Base-by-base conservation (phyloP, 2,797 vertebrate genomes). In the Hypotaenidia okinawae region DNA sequence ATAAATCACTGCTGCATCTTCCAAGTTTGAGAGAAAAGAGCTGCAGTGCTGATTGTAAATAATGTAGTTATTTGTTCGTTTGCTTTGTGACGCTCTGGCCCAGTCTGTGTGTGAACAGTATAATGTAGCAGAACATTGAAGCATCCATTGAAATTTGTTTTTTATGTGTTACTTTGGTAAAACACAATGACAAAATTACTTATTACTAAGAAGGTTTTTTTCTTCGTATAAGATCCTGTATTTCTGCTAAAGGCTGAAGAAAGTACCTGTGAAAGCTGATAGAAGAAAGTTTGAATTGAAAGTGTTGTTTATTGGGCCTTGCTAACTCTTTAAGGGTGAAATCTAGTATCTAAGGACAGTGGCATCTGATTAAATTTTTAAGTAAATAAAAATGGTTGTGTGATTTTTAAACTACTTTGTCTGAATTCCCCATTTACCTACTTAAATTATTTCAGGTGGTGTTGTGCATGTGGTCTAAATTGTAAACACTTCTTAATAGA, bases 361-460 rank as follows among this genome's bases (percentile, higher is more conserved):
- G 79, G 32, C 13, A 49, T 80, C 49, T 55, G 17, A 72, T 45
- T 76, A 41, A 16, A 51, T 19, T 79, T 89, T 77, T 37, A 78
- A 72, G 54, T 37, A 72, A 84, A 87, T 81, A 62, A 47, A 76
- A 92, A 79, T 47, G 37, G 11, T 83, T 75, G 41, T 41, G 43
- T 33, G 52, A 2, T 51, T 66, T 94, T 49, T 85, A 79, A 94
- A 72, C 16, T 43, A 14, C 9, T 25, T 59, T 87, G 35, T 96
- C 97, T 98, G 97, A 98, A 98, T 97, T 97, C 98, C 82, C 97
- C 94, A 95, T 89, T 98, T 95, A 1, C 41, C 32, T 80, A 7
- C 24, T 55, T 92, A 81, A 47, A 78, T 74, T 78, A 81, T 84
- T 94, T 84, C 41, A 80, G 69, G 10, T 92, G 54, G 30, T 91